Evolutionary conservation across 2,888 invertebrate genomes (phyloP).

Genomic region (Nematopogon swammerdamellus): DNA sequence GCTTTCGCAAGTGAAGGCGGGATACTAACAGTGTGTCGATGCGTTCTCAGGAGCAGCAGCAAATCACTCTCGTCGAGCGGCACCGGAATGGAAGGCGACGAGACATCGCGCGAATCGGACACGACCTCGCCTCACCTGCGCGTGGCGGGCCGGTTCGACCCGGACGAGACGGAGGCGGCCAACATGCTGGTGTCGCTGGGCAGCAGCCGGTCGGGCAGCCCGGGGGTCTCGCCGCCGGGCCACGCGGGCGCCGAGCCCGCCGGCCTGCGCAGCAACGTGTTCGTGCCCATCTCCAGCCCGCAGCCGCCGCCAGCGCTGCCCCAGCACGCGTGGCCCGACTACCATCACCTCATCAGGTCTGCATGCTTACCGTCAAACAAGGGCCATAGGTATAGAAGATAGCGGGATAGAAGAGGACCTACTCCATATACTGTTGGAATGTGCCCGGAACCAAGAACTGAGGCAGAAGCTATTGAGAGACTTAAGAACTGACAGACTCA

Average conservation of each 20-base stretch:
- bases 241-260: slow-evolving; percentile 55
- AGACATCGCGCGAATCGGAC: slow-evolving; percentile 87
- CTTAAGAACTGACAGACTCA: too few species aligned
- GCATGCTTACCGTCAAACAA: slow-evolving; percentile 15
- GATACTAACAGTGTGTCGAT: too few species aligned
- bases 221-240: slow-evolving; percentile 79
- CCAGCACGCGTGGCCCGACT: slow-evolving; percentile 21
- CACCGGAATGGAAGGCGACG: slow-evolving; percentile 72
- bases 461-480: too few species aligned
- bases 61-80: slow-evolving; percentile 53
- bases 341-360: slow-evolving; percentile 28
- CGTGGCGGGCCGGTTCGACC: slow-evolving; percentile 81
- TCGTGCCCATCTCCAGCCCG: slow-evolving; percentile 84
- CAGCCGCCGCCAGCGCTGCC: slow-evolving; percentile 42
- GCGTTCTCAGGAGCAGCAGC: slow-evolving; percentile 59
- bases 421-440: too few species aligned
- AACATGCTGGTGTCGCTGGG: slow-evolving; percentile 94
- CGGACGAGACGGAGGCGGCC: slow-evolving; percentile 95
- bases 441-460: too few species aligned
- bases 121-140: slow-evolving; percentile 79
- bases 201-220: slow-evolving; percentile 90
- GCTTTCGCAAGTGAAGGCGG: too few species aligned
- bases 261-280: slow-evolving; percentile 80
- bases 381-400: too few species aligned
- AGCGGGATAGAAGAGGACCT: too few species aligned